Evolutionary conservation across 2,797 vertebrate species (phyloP).

Genomic region (Echeneis naucrates): DNA sequence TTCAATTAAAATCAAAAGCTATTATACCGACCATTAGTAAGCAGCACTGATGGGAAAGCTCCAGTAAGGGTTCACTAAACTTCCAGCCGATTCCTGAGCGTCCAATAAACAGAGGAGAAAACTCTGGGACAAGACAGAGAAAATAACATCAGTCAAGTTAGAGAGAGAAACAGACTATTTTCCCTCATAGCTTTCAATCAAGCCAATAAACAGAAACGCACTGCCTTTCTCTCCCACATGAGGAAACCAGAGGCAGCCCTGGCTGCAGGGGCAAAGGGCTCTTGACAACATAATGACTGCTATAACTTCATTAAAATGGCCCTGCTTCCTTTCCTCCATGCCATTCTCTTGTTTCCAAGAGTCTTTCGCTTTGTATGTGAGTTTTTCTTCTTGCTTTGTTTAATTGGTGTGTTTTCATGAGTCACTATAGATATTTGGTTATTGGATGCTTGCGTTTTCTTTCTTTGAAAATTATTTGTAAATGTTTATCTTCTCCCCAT

Average conservation of each 20-base stretch:
- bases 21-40: background rate
- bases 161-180: slow-evolving; percentile 47
- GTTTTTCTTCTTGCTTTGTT: slow-evolving; percentile 11
- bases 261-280: slow-evolving; percentile 43
- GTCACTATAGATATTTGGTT: slow-evolving; percentile 4
- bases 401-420: slow-evolving; percentile 18
- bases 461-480: background rate
- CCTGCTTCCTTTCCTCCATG: slow-evolving; percentile 35
- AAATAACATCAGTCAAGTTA: slow-evolving; percentile 37
- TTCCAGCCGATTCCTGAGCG: no score
- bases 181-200: slow-evolving; percentile 65
- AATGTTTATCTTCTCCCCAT: background rate
- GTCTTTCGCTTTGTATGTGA: slow-evolving; percentile 12
- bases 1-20: background rate
- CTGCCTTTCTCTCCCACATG: slow-evolving; percentile 57
- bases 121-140: background rate
- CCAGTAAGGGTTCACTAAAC: no score
- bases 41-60: background rate
- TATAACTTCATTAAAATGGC: slow-evolving; percentile 73
- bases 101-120: no score
- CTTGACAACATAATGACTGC: slow-evolving; percentile 68
- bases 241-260: slow-evolving; percentile 34
- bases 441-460: background rate
- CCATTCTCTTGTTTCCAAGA: slow-evolving; percentile 32
- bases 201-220: slow-evolving; percentile 68